Evolutionary conservation across 2,888 invertebrate species (phyloP).

Genomic region (Rhaphigaster nebulosa): DNA sequence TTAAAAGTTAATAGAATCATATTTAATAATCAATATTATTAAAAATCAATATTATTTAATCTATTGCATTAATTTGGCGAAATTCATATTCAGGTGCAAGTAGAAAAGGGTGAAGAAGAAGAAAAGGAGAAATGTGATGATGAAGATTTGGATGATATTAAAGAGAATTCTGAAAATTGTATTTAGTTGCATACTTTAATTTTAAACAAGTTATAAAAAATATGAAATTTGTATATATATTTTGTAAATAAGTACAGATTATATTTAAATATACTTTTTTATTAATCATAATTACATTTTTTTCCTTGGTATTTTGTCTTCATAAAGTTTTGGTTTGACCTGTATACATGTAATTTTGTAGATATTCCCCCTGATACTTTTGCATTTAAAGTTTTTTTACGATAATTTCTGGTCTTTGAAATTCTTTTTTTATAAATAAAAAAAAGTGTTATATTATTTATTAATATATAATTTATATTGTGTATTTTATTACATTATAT

Average conservation of each 20-base stretch:
- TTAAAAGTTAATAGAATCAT: background rate
- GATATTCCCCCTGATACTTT: no score
- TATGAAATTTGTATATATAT: background rate
- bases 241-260: background rate
- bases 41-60: background rate
- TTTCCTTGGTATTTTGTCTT: background rate
- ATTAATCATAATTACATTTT: background rate
- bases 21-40: background rate
- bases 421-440: no score
- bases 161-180: slow-evolving; percentile 69
- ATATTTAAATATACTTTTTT: slow-evolving; percentile 36
- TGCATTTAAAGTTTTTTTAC: no score
- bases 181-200: slow-evolving; percentile 17
- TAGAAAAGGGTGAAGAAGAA: slow-evolving; percentile 67
- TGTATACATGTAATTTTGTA: no score
- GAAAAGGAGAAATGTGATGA: slow-evolving; percentile 68
- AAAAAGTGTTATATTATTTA: no score
- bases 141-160: slow-evolving; percentile 69
- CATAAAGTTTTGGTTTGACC: background rate
- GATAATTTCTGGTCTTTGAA: no score
- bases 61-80: slow-evolving; percentile 67
- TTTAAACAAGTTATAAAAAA: background rate
- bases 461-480: background rate
- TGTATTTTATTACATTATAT: background rate
- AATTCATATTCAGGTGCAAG: slow-evolving; percentile 70